A percentile compares a stretch with the other conserved stretches of the same genome.
Conservation (phyloP, 64 coral and sea anemone species). For the Montipora capricornis region DNA sequence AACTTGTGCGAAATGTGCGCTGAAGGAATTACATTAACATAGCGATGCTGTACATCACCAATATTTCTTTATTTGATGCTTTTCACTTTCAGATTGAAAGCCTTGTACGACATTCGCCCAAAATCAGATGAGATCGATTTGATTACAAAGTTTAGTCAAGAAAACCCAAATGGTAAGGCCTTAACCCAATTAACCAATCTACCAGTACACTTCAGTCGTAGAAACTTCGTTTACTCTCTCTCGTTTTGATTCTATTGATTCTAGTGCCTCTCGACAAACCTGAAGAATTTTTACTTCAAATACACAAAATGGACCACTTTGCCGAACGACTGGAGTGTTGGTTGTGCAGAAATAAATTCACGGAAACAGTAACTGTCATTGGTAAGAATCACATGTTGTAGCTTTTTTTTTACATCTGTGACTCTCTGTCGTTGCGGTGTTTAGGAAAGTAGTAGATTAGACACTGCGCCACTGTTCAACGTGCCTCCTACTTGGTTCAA, state of each 20-base stretch:
- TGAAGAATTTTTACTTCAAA: slow-evolving; percentile 87
- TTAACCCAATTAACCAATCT: background rate
- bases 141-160: slow-evolving; percentile 82
- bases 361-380: slow-evolving; percentile 80
- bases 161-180: slow-evolving; percentile 79
- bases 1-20: too few relatives aligned
- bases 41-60: too few relatives aligned
- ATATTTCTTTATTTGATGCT: background rate
- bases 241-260: background rate
- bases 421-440: background rate
- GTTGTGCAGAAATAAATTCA: slow-evolving; percentile 88
- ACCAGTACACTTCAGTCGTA: background rate
- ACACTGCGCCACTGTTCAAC: background rate
- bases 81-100: slow-evolving; percentile 74
- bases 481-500: too few relatives aligned
- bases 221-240: background rate
- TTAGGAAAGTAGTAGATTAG: background rate
- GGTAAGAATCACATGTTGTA: slow-evolving; percentile 33
- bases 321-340: slow-evolving; percentile 93
- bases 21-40: too few relatives aligned
- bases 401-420: background rate
- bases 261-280: slow-evolving; percentile 98
- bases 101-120: slow-evolving; percentile 94
- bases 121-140: slow-evolving; percentile 89
- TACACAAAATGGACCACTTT: slow-evolving; percentile 97